Evolutionary conservation across 2,888 invertebrate species (phyloP), one percentile per base, ranked within the genome.

Genomic region (Pyrocoelia pectoralis): DNA sequence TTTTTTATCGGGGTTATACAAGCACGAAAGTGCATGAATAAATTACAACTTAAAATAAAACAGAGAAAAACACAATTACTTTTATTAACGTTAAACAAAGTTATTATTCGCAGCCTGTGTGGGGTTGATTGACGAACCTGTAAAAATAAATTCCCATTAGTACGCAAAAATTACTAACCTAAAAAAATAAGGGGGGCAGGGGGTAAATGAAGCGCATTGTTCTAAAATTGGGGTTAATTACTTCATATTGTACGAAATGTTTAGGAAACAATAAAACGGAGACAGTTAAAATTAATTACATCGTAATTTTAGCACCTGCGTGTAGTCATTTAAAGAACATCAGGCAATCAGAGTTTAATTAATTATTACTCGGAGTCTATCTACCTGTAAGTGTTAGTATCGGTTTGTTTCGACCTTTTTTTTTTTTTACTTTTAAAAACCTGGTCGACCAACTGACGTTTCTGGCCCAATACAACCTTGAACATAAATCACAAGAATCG

Each of bases 401-500:
- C 14, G 4, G 33, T 12, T 10, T 15, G 38, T 10, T 50, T 14
- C 10, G 15, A 38, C 13, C n/a, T n/a, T n/a, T 10, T 8, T 18
- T 28, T 33, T 56, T 17, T 43, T 46, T 56, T 48, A 18, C 6
- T n/a, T n/a, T n/a, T n/a, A n/a, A 33, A 14, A 51, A 17, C 18
- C 24, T 24, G 49, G 56, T 56, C 46, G 56, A 51, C 70, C 72
- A 72, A 68, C 71, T 72, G 72, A 70, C 72, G 71, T 69, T 65
- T 68, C 70, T 69, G 62, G 56, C 66, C 64, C 62, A 67, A 68
- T 66, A 40, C 56, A 70, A 67, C 70, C 70, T 68, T 68, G 67
- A 63, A 71, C 71, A 72, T 73, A 73, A 73, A 73, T 73, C 73
- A 73, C 73, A 73, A 68, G 67, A 66, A 55, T 53, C 59, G 73